These are phyloP conservation scores for Drosophila willistoni DNA, from an alignment of 1,140 invertebrate species.

Conservation along the genomic window DNA sequence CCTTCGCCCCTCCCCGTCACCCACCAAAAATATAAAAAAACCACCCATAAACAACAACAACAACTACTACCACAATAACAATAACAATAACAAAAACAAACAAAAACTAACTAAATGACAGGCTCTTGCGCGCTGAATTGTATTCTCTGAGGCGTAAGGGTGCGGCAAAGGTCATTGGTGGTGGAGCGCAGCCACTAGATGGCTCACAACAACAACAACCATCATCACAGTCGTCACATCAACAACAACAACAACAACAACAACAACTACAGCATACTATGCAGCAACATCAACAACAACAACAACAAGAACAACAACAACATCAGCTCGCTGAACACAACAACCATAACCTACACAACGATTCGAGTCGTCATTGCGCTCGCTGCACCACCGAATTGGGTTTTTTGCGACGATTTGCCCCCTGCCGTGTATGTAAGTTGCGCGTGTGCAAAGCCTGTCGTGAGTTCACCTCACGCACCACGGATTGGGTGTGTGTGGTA, in stretches of 20 bases:
- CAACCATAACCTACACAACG: slow-evolving; percentile 73
- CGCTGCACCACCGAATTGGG: slow-evolving; percentile 89
- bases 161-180: slow-evolving; percentile 83
- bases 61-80: slow-evolving; percentile 31
- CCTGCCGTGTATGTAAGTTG: slow-evolving; percentile 88
- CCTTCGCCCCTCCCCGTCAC: neutral
- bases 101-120: slow-evolving; percentile 67
- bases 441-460: slow-evolving; percentile 90
- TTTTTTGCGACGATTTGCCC: slow-evolving; percentile 88
- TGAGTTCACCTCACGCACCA: slow-evolving; percentile 85
- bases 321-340: slow-evolving; percentile 68
- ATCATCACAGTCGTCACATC: slow-evolving; percentile 57
- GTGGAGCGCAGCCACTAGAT: slow-evolving; percentile 62
- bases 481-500: slow-evolving; percentile 91
- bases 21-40: neutral
- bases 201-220: slow-evolving; percentile 61
- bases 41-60: slow-evolving; percentile 35
- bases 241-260: slow-evolving; percentile 55
- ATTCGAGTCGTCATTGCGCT: slow-evolving; percentile 86
- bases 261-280: slow-evolving; percentile 40
- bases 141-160: slow-evolving; percentile 86
- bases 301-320: slow-evolving; percentile 44
- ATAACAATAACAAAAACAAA: slow-evolving; percentile 35
- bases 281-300: slow-evolving; percentile 42
- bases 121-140: slow-evolving; percentile 87